Percentiles rank a stretch among this genome's conserved stretches.
Conservation (phyloP, 1,140 invertebrate genomes). For the Pristionchus pacificus region DNA sequence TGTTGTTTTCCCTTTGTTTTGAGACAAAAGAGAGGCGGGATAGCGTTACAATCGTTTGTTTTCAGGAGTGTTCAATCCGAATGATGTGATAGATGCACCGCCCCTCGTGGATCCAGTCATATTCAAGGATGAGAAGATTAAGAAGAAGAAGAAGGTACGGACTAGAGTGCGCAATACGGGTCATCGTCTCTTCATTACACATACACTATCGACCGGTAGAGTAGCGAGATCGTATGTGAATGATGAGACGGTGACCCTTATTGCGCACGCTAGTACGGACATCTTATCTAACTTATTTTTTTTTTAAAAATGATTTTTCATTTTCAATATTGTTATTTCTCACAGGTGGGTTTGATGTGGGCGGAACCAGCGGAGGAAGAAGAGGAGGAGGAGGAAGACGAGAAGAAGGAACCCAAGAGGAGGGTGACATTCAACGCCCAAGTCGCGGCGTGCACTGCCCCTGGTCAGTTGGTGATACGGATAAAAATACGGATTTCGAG, state of each 20-base stretch:
- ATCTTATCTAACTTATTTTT: too few species aligned
- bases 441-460: constrained; percentile 53
- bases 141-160: too few species aligned
- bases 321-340: too few species aligned
- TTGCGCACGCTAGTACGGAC: constrained; percentile 1
- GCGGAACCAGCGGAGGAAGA: too few species aligned
- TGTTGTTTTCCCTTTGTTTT: too few species aligned
- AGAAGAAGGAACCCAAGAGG: constrained; percentile 24
- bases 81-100: constrained; percentile 6
- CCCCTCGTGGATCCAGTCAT: constrained; percentile 3
- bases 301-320: too few species aligned
- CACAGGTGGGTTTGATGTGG: too few species aligned
- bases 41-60: too few species aligned
- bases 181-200: too few species aligned
- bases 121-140: not conserved
- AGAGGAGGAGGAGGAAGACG: constrained; percentile 6
- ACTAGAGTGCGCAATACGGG: too few species aligned
- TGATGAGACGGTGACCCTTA: too few species aligned
- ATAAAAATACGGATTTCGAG: not conserved
- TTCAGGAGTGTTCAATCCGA: constrained; percentile 45
- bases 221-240: constrained; percentile 1
- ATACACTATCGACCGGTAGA: not conserved
- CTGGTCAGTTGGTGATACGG: constrained; percentile 33
- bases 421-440: constrained; percentile 52
- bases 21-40: constrained; percentile 20